Percentiles rank a stretch among this genome's conserved stretches.
Evolutionary conservation across 2,113 vertebrate genomes (phyloP).

Genomic region (Alligator mississippiensis): DNA sequence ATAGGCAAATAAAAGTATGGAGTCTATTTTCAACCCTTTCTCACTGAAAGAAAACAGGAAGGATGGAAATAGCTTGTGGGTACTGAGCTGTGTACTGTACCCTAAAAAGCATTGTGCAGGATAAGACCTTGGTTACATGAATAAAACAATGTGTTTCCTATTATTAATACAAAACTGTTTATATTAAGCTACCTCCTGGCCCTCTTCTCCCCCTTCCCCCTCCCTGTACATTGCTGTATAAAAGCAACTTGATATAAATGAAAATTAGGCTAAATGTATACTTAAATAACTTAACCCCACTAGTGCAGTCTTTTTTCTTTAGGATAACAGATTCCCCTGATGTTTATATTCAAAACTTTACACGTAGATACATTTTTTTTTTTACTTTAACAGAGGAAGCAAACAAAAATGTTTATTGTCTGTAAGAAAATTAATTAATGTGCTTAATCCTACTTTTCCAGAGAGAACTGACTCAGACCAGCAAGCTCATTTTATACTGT

Average conservation of each 20-base stretch:
- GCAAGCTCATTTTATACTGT: neutral
- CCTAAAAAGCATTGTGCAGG: rapidly evolving
- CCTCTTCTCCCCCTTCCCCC: neutral
- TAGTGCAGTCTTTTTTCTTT: neutral
- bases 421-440: neutral
- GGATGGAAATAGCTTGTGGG: neutral
- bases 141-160: neutral
- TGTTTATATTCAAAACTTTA: conserved; percentile 2
- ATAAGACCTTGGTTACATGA: neutral
- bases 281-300: neutral
- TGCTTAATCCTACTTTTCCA: neutral
- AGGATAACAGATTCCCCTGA: neutral
- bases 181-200: neutral
- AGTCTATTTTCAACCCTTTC: neutral
- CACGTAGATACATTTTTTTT: neutral
- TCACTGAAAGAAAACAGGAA: neutral
- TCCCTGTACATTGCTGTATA: neutral
- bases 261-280: neutral
- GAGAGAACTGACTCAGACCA: neutral
- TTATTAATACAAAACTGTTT: neutral
- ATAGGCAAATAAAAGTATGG: neutral
- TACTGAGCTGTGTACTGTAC: neutral
- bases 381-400: neutral
- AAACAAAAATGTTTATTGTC: neutral
- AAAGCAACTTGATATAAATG: neutral